phyloP scores from a whole-genome alignment of 2,888 invertebrate genomes.

The Crematogaster levior region DNA sequence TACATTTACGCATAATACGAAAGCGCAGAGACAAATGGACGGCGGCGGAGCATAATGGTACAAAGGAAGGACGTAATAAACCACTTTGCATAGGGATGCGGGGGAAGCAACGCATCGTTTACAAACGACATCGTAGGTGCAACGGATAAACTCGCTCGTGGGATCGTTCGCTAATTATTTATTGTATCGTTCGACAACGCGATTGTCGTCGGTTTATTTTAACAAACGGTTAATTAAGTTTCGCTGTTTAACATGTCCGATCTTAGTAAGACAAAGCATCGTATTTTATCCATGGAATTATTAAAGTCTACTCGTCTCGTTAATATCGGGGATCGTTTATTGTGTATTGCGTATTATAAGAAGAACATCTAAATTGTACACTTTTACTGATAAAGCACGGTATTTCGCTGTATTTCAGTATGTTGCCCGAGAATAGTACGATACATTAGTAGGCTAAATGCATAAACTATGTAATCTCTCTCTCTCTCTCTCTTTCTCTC shows the following conservation, averaged over 20 bases:
- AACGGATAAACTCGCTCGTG: slow-evolving; percentile 3
- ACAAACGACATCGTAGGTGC: slow-evolving; percentile 54
- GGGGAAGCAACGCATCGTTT: slow-evolving; percentile 24
- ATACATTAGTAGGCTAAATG: slow-evolving; percentile 2
- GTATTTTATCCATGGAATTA: background rate
- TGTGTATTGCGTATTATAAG: background rate
- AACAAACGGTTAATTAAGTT: slow-evolving; percentile 3
- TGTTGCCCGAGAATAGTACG: slow-evolving; percentile 15
- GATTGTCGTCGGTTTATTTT: slow-evolving; percentile 1
- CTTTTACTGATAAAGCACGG: slow-evolving; percentile 11
- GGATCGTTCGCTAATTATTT: slow-evolving; percentile 33
- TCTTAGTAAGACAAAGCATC: background rate
- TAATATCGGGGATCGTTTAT: background rate
- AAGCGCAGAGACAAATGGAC: slow-evolving; percentile 58
- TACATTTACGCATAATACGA: slow-evolving; percentile 56
- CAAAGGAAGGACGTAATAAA: slow-evolving; percentile 57
- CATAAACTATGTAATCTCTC: slow-evolving; percentile 50
- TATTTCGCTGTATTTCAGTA: slow-evolving; percentile 1
- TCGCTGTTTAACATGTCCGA: background rate
- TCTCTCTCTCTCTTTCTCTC: background rate
- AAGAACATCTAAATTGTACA: background rate
- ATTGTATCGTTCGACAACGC: slow-evolving; percentile 1
- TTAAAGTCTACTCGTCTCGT: background rate
- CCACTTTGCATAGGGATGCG: background rate
- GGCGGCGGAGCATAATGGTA: slow-evolving; percentile 48